Base-by-base conservation (phyloP, 2,113 vertebrate species). In the Phyllopteryx taeniolatus region DNA sequence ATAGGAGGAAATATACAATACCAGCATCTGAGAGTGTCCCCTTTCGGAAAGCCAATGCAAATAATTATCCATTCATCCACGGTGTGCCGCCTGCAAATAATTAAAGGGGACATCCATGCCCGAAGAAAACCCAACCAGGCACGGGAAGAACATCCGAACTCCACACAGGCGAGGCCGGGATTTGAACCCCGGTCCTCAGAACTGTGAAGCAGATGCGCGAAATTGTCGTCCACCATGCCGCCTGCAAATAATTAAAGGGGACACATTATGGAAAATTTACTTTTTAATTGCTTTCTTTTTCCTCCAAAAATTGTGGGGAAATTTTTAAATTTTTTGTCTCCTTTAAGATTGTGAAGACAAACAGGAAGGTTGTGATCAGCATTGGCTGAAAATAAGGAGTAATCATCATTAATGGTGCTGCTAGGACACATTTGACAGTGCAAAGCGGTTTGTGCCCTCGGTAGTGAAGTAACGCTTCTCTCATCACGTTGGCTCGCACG, bases 381-480 rank as follows among this genome's bases (percentile, higher is more conserved):
- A 64, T 53, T 27, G 61, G n/a, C 35, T 79, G 64, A 63, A 17
- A 68, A 17, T 42, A 44, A 82, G 42, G 63, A 78, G 33, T 54
- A 27, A 56, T 13, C 20, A 11, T 9, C 42, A 22, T 73, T 54
- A 81, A 65, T 61, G 14, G 78, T 46, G 70, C 14, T 49, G 75
- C 77, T 72, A 80, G 68, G 66, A 74, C 61, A 75, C 22, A 64
- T 56, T 77, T 76, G 64, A 68, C 61, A 76, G 61, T 31, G 17
- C 11, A 62, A 78, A 82, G 76, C 17, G 53, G 3, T 74, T 75
- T 35, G 44, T 14, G 69, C 56, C 65, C 31, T 51, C 4, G 57
- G 68, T 68, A 8, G 49, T n/a, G 14, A 74, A 57, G 39, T 46
- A 51, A 72, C 3, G 11, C 31, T 72, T 56, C 19, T 53, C 22